Percentiles rank a stretch among this genome's conserved stretches.
These are phyloP conservation scores for Ephydatia muelleri DNA, from an alignment of 37 sponge, comb jelly and placozoan species.

Conservation along the genomic window DNA sequence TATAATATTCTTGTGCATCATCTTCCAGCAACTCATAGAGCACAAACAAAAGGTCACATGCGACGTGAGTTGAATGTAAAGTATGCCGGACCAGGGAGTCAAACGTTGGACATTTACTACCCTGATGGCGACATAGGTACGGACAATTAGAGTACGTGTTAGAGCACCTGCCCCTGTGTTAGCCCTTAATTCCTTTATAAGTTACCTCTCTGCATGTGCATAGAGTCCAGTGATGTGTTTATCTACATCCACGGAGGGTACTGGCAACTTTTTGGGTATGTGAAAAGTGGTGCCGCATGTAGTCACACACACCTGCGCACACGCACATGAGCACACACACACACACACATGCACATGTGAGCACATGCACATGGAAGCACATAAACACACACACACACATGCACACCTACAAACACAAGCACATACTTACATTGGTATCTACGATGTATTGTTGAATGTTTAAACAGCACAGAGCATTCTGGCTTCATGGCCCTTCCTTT, in stretches of 20 bases:
- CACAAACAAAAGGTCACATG: constrained; percentile 4
- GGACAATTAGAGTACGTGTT: too few species aligned
- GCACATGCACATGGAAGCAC: background rate
- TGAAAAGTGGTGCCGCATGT: background rate
- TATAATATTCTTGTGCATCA: background rate
- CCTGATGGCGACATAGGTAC: constrained; percentile 9
- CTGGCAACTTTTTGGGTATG: constrained; percentile 59
- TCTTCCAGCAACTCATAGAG: constrained; percentile 16
- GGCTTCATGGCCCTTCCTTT: constrained; percentile 33
- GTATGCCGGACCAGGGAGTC: constrained; percentile 35
- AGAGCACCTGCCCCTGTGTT: too few species aligned
- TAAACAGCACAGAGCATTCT: constrained; percentile 25
- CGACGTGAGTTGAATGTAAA: constrained; percentile 51
- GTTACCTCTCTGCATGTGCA: background rate
- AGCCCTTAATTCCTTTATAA: background rate
- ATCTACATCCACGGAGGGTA: constrained; percentile 77
- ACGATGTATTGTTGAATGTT: background rate
- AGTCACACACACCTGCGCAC: background rate
- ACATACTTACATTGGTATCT: too few species aligned
- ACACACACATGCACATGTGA: too few species aligned
- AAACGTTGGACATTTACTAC: constrained; percentile 61
- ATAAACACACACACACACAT: too few species aligned
- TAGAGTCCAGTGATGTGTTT: constrained; percentile 9
- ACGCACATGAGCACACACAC: background rate
- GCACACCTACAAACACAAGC: background rate